Percentiles rank a stretch among this genome's conserved stretches.
Evolutionary conservation across 1,140 invertebrate species (phyloP).

Genomic region (Drosophila ambigua): DNA sequence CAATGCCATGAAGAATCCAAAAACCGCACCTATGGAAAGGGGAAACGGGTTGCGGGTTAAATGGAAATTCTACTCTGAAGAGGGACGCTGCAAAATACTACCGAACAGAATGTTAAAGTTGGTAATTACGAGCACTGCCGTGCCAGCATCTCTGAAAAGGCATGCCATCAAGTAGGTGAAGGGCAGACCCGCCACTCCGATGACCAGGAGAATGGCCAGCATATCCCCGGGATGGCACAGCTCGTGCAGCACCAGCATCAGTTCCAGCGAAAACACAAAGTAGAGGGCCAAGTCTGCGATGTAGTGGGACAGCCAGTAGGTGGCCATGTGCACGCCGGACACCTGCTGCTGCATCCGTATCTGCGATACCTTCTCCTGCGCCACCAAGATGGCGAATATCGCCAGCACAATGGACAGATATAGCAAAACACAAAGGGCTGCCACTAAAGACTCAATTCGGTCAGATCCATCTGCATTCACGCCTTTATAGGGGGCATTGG

Average conservation of each 20-base stretch:
- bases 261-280: not conserved
- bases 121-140: not conserved
- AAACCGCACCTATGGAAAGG: too few species aligned
- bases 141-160: not conserved
- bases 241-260: not conserved
- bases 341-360: conserved; percentile 29
- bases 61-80: too few species aligned
- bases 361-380: conserved; percentile 2
- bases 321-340: conserved; percentile 23
- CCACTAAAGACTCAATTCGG: not conserved
- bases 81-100: not conserved
- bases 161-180: not conserved
- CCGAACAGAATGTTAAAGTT: not conserved
- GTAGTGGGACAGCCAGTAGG: conserved; percentile 26
- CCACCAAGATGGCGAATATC: not conserved
- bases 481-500: not conserved
- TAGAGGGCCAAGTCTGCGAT: conserved; percentile 9
- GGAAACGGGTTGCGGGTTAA: too few species aligned
- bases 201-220: not conserved
- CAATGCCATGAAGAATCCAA: too few species aligned
- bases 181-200: conserved; percentile 2
- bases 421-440: not conserved
- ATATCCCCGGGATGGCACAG: not conserved
- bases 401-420: not conserved
- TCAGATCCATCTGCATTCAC: fast-evolving